Base-by-base conservation (phyloP, 37 sponge, comb jelly and placozoan species). In the Cladorhizidae sp. region DNA sequence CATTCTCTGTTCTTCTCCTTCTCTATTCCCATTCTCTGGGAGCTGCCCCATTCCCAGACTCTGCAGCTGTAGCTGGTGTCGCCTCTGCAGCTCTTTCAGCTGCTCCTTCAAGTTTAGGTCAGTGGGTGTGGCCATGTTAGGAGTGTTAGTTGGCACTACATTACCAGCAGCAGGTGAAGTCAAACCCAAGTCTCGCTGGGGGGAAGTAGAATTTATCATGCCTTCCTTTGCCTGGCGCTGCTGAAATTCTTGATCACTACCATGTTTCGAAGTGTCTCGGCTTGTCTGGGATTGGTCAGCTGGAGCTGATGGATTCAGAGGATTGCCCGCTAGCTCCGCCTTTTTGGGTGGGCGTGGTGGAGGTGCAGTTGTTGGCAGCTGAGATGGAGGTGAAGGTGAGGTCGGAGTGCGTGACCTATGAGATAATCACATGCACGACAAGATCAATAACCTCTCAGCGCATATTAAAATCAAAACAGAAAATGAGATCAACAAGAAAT, bases 311-410 rank as follows among this genome's bases (percentile, higher is more conserved):
- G 75, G 40, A 49, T 26, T 45, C 12, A 90, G 61, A 20, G 88
- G 88, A 21, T 70, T 87, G 18, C 92, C 92, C 31, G 84, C 74
- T 12, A 87, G 69, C 49, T 87, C 88, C 2, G 71, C 57, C 71
- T 81, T 83, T 74, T 92, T 92, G 33, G 92, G 92, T 40, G 92
- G 92, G 23, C 92, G 51, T 58, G 85, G 88, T 12, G 88, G 88
- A 49, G 70, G 50, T 0, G 28, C 15, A 17, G 67, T 36, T 31
- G 67, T 8, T 25, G 32, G 31, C 36, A 15, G 31, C 2, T 80
- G 22, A 63, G 52, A 43, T 57, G 76, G 64, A 56, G 71, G 71
- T 15, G 86, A 6, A 56, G 80, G 57, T 57, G 76, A 64, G 54
- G 83, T 9, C 6, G 63, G 32, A 50, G 80, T 28, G 20, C 25